Evolutionary conservation across 2,797 vertebrate genomes (phyloP).

Genomic region (Hyperoplus immaculatus): DNA sequence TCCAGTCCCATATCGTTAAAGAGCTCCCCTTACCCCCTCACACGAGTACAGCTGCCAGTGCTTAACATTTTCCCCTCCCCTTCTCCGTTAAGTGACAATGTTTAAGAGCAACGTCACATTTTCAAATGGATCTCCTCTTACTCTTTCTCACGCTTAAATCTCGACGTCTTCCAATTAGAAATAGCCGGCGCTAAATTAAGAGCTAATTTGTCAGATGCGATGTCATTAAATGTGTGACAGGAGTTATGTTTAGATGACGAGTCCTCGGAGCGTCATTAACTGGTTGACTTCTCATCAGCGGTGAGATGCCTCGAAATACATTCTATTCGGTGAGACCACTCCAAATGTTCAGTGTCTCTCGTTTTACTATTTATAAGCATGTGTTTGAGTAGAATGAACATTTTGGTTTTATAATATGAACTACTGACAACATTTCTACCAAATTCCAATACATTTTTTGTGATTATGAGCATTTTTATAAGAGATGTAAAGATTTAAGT

Average conservation of each 20-base stretch:
- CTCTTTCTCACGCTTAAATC: neutral
- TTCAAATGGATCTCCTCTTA: neutral
- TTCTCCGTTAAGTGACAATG: neutral
- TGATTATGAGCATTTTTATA: no score
- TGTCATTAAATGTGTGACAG: constrained; percentile 36
- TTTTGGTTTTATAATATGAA: no score
- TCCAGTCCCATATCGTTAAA: neutral
- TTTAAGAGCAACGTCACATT: neutral
- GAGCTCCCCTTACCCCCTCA: neutral
- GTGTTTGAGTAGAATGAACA: no score
- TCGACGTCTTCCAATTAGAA: constrained; percentile 26
- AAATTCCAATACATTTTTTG: no score
- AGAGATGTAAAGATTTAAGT: no score
- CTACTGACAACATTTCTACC: no score
- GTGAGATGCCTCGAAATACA: neutral
- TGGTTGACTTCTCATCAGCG: constrained; percentile 18
- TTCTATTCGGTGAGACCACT: no score
- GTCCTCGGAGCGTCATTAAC: constrained; percentile 33
- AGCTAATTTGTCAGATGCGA: constrained; percentile 34
- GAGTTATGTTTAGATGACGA: constrained; percentile 36
- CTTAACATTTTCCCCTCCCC: neutral
- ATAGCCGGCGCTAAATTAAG: constrained; percentile 36
- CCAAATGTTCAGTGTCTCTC: no score
- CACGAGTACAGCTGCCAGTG: neutral
- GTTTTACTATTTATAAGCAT: no score